Conservation (phyloP, 2,797 vertebrate genomes). For the Microchirus variegatus region DNA sequence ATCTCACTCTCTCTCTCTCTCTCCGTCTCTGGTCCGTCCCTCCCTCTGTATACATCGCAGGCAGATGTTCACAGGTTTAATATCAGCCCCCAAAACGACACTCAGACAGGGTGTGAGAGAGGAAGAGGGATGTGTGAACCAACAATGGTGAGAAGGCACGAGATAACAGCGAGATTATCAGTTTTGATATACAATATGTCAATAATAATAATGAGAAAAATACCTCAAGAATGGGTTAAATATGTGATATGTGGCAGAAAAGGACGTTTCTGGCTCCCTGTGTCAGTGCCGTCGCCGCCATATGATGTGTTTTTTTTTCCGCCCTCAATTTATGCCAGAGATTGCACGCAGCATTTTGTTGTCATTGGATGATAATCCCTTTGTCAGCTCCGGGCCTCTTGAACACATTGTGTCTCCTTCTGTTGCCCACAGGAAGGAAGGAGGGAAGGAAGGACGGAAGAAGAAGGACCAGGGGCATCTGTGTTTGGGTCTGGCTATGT, state of each 20-base stretch:
- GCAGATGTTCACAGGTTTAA: constrained; percentile 75
- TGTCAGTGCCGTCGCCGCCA: constrained; percentile 49
- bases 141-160: constrained; percentile 45
- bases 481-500: constrained; percentile 81
- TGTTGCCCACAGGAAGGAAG: constrained; percentile 81
- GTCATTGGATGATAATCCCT: constrained; percentile 79
- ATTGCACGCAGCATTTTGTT: constrained; percentile 74
- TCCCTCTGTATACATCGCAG: constrained; percentile 62
- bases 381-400: constrained; percentile 77
- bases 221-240: constrained; percentile 3
- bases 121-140: constrained; percentile 57
- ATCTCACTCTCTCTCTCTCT: constrained; percentile 53
- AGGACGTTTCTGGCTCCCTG: constrained; percentile 30
- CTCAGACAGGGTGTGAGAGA: constrained; percentile 50
- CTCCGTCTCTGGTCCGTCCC: constrained; percentile 39
- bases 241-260: too few species aligned
- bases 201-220: constrained; percentile 39
- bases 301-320: constrained; percentile 75
- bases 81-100: constrained; percentile 52
- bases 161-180: constrained; percentile 66
- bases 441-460: constrained; percentile 73
- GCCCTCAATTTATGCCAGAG: constrained; percentile 64
- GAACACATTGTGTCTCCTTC: constrained; percentile 83
- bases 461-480: constrained; percentile 77
- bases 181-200: constrained; percentile 58